phyloP scores from a whole-genome alignment of 2,797 vertebrate genomes.

The Sarcoramphus papa region DNA sequence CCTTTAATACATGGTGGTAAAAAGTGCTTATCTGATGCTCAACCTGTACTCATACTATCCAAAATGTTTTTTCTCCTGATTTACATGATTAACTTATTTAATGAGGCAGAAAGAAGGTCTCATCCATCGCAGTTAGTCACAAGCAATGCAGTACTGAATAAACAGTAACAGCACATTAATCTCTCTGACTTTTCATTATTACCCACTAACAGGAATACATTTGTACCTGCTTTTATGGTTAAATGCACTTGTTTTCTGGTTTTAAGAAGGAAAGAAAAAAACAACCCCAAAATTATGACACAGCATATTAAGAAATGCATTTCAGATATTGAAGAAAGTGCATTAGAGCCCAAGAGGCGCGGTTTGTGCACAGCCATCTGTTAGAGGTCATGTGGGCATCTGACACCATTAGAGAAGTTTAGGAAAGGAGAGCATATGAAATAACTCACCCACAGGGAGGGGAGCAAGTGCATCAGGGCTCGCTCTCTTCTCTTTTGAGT shows the following conservation, averaged over 20 bases:
- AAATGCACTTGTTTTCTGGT: slow-evolving; percentile 20
- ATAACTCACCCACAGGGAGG: not conserved
- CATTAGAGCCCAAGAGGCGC: not conserved
- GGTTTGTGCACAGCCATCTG: not conserved
- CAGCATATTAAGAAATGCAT: not conserved
- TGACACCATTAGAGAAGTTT: not conserved
- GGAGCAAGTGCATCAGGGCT: not conserved
- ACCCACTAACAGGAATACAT: slow-evolving; percentile 64
- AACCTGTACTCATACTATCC: slow-evolving; percentile 15
- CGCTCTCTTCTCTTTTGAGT: not conserved
- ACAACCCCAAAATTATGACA: not conserved
- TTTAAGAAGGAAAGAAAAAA: not conserved
- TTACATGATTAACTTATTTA: slow-evolving; percentile 80
- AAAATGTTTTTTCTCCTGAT: slow-evolving; percentile 62
- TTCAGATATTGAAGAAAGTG: not conserved
- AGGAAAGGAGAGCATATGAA: not conserved
- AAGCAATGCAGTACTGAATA: slow-evolving; percentile 64
- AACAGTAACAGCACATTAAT: slow-evolving; percentile 71
- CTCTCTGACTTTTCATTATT: slow-evolving; percentile 70
- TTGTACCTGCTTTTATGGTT: slow-evolving; percentile 61
- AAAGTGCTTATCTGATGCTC: slow-evolving; percentile 50
- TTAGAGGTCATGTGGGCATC: not conserved
- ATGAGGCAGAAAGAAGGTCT: slow-evolving; percentile 74
- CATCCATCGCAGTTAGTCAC: slow-evolving; percentile 64
- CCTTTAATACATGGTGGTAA: slow-evolving; percentile 17